These are phyloP conservation scores for Regulus satrapa DNA, from an alignment of 2,113 vertebrate genomes.

Conservation along the genomic window DNA sequence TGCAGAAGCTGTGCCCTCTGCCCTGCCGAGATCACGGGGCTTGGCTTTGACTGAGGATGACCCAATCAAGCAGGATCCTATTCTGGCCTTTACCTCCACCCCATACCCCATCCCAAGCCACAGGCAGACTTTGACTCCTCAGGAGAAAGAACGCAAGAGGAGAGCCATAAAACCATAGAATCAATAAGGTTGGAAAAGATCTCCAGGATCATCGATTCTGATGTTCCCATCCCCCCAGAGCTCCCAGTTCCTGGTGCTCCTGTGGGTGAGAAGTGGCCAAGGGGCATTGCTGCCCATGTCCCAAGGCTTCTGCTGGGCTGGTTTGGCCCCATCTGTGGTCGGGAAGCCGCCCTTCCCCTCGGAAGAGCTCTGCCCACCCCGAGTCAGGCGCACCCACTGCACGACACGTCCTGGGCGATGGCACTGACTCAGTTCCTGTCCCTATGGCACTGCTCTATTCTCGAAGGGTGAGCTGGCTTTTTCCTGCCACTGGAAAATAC, in stretches of 20 bases:
- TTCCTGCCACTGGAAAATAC: not conserved
- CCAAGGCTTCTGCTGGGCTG: not conserved
- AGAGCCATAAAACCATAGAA: not conserved
- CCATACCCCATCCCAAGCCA: not conserved
- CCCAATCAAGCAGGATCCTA: not conserved
- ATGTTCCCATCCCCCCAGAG: fast-evolving
- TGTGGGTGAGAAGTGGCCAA: not conserved
- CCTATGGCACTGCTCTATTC: conserved; percentile 17
- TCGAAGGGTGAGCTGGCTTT: not conserved
- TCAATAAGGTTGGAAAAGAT: fast-evolving
- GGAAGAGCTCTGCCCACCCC: not conserved
- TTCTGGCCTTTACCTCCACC: not conserved
- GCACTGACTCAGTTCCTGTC: conserved; percentile 45
- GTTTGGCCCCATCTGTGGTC: not conserved
- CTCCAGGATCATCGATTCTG: fast-evolving
- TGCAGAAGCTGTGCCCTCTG: not conserved
- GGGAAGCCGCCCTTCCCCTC: not conserved
- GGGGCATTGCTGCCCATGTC: not conserved
- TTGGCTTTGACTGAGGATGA: not conserved
- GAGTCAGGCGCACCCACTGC: not conserved
- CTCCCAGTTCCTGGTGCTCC: not conserved
- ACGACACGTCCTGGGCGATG: not conserved
- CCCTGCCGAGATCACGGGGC: not conserved
- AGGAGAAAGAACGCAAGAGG: not conserved
- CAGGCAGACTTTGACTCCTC: not conserved